These are phyloP conservation scores for Morone saxatilis DNA, from an alignment of 2,113 vertebrate species.

Conservation along the genomic window DNA sequence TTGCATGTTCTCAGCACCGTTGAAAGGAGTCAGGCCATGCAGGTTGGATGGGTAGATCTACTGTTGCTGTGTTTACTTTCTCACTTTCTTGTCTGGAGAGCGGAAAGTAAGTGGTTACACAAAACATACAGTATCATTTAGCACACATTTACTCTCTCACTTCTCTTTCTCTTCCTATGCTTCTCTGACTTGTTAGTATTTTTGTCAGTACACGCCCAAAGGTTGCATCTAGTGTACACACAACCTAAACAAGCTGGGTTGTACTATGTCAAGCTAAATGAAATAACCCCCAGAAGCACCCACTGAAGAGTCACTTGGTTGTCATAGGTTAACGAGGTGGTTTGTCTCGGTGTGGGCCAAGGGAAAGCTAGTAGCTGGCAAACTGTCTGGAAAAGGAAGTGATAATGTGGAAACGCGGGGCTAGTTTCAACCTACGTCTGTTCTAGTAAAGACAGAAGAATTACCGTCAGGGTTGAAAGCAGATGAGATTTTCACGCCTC, in stretches of 20 bases:
- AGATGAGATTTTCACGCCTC: constrained; percentile 23
- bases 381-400: constrained; percentile 59
- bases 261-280: background rate
- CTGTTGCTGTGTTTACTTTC: constrained; percentile 31
- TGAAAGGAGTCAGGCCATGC: constrained; percentile 13
- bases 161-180: background rate
- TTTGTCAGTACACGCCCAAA: background rate
- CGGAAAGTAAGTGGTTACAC: background rate
- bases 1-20: constrained; percentile 6
- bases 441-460: constrained; percentile 23
- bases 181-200: background rate
- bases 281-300: background rate
- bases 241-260: background rate
- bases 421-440: constrained; percentile 56
- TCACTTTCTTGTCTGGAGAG: background rate
- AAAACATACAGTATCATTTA: background rate
- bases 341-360: constrained; percentile 24
- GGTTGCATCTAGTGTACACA: background rate
- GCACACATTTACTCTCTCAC: background rate
- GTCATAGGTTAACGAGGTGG: constrained; percentile 19
- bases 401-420: constrained; percentile 50
- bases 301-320: constrained; percentile 14
- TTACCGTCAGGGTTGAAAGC: constrained; percentile 21
- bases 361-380: constrained; percentile 56
- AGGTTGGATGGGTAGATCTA: constrained; percentile 34